phyloP scores from a whole-genome alignment of 2,113 vertebrate species.

The Odocoileus hemionus region DNA sequence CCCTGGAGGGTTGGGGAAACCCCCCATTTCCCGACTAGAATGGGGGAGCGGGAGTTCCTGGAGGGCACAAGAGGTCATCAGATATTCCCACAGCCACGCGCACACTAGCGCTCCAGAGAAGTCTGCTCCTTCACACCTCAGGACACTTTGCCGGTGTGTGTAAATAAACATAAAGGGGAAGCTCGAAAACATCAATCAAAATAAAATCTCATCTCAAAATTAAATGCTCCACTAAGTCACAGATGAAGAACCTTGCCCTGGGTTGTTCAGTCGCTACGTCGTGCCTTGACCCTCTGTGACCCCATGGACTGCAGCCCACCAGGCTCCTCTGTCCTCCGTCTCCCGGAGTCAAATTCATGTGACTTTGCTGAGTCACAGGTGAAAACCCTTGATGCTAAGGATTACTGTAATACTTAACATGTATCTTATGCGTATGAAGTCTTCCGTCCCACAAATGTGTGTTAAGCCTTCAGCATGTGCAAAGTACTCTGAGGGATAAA shows the following conservation, averaged over 20 bases:
- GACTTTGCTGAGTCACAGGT: not conserved
- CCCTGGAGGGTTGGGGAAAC: not conserved
- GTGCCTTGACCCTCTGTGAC: not conserved
- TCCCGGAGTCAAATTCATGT: not conserved
- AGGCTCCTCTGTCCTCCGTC: not conserved
- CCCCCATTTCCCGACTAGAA: not conserved
- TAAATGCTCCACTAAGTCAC: not conserved
- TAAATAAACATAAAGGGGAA: not conserved
- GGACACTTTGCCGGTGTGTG: not conserved
- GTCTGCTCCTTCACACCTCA: not conserved
- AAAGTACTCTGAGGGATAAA: constrained; percentile 29
- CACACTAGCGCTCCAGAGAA: not conserved
- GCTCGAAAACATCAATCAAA: not conserved
- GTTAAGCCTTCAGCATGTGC: not conserved
- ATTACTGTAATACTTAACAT: not conserved
- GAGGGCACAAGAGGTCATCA: fast-evolving
- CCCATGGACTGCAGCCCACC: not conserved
- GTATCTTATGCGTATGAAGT: not conserved
- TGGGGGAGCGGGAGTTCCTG: fast-evolving
- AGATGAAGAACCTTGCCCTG: not conserved
- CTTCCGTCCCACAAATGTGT: not conserved
- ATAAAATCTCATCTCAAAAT: not conserved
- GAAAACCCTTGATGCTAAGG: not conserved
- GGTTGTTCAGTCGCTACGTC: not conserved
- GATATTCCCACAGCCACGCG: fast-evolving